These are phyloP conservation scores for Spicauda simplicius DNA, from an alignment of 2,888 invertebrate genomes.

Conservation along the genomic window DNA sequence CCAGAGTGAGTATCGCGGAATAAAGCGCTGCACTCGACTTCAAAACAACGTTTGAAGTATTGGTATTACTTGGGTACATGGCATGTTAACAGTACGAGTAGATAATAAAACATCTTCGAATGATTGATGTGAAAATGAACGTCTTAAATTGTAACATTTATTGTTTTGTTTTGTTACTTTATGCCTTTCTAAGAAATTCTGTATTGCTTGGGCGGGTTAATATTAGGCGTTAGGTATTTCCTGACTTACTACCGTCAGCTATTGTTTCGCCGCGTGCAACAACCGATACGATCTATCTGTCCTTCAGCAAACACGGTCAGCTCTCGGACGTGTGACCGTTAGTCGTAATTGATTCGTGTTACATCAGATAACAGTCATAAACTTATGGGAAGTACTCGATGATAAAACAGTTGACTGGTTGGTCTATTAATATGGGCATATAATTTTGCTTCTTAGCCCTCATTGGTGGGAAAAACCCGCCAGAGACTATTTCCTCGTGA, in stretches of 20 bases:
- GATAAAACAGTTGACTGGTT: too few species aligned
- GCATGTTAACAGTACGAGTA: conserved; percentile 2
- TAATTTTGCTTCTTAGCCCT: too few species aligned
- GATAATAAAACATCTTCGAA: conserved; percentile 7
- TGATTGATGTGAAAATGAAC: conserved; percentile 17
- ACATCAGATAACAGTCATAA: too few species aligned
- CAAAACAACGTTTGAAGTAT: conserved; percentile 23
- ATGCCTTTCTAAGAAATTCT: conserved; percentile 5
- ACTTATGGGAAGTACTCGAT: too few species aligned
- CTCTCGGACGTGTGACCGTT: too few species aligned
- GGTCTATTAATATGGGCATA: too few species aligned
- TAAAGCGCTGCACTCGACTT: background rate
- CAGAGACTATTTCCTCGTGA: too few species aligned
- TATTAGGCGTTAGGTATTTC: background rate
- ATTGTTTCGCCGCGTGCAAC: too few species aligned
- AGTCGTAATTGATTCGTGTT: too few species aligned
- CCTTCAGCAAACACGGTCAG: too few species aligned
- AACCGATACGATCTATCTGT: too few species aligned
- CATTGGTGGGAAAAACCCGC: too few species aligned
- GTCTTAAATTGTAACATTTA: conserved; percentile 30
- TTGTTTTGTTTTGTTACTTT: conserved; percentile 24
- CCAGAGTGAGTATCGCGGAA: background rate
- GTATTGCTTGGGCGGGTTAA: background rate
- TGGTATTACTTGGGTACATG: conserved; percentile 1
- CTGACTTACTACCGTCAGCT: background rate